Conservation (phyloP, 2,113 vertebrate species). For the Tragelaphus imberbis region DNA sequence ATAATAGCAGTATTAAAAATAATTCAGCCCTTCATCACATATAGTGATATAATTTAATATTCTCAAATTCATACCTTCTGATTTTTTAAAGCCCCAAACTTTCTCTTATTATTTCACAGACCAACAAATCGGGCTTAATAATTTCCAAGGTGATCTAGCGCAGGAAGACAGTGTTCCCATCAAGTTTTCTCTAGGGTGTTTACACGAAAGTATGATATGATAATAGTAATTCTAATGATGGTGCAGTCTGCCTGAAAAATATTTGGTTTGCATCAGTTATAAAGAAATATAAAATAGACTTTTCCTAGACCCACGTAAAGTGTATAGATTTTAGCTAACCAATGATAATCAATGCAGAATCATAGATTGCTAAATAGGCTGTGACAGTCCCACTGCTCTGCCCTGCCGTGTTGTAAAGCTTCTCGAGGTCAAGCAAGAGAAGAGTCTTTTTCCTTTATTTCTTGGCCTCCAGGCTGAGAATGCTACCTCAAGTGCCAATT, state of each 20-base stretch:
- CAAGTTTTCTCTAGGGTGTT: not conserved
- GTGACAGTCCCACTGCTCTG: not conserved
- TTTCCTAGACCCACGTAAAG: not conserved
- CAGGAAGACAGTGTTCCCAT: not conserved
- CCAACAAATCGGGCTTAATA: not conserved
- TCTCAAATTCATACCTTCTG: not conserved
- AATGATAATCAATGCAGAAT: not conserved
- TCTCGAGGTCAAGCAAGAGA: not conserved
- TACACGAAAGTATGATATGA: not conserved
- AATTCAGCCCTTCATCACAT: not conserved
- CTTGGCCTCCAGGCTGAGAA: conserved; percentile 39
- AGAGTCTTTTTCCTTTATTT: conserved; percentile 24
- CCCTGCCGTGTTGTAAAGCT: not conserved
- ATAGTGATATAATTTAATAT: not conserved
- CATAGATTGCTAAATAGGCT: not conserved
- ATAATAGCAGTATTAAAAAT: conserved; percentile 5
- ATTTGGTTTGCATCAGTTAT: not conserved
- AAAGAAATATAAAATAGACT: not conserved
- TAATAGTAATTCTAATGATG: not conserved
- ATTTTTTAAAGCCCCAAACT: not conserved
- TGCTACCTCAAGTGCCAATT: conserved; percentile 47
- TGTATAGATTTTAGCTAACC: not conserved
- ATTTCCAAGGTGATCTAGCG: not conserved
- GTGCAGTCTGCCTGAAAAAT: not conserved
- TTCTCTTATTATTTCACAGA: not conserved